phyloP scores from a whole-genome alignment of 2,797 vertebrate genomes.

The Distichodus sexfasciatus region DNA sequence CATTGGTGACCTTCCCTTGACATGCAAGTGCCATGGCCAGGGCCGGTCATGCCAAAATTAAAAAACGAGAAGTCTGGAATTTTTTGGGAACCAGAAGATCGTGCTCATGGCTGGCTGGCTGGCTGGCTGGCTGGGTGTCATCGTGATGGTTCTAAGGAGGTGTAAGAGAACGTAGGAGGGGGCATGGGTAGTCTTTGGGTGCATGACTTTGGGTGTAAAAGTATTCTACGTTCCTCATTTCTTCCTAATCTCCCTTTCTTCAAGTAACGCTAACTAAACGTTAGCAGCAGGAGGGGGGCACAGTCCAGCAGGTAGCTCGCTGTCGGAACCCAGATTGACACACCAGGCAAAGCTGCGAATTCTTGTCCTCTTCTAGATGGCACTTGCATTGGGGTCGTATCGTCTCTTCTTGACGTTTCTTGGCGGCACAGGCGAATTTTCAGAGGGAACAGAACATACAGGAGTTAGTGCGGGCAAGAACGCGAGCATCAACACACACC shows the following conservation, averaged over 20 bases:
- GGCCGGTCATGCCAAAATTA: constrained; percentile 78
- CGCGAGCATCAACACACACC: constrained; percentile 37
- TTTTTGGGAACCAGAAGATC: constrained; percentile 38
- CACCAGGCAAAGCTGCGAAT: constrained; percentile 58
- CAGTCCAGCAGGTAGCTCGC: constrained; percentile 55
- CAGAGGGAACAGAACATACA: constrained; percentile 56
- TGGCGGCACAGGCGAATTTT: constrained; percentile 56
- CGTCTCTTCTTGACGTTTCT: constrained; percentile 92
- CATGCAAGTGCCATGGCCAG: constrained; percentile 81
- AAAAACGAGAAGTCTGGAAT: constrained; percentile 21
- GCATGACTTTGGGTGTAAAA: constrained; percentile 47
- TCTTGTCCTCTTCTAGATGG: constrained; percentile 72
- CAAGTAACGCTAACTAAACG: constrained; percentile 47
- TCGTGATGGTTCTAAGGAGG: constrained; percentile 12
- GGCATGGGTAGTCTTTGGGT: constrained; percentile 20
- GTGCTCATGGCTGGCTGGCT: constrained; percentile 15
- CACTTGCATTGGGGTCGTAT: constrained; percentile 81
- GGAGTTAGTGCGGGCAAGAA: constrained; percentile 49
- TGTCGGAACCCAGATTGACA: constrained; percentile 58
- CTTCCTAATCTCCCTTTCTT: constrained; percentile 48
- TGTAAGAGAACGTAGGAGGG: constrained; percentile 5
- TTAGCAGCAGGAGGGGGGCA: constrained; percentile 58
- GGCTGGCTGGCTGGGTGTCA: too few relatives aligned
- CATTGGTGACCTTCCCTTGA: constrained; percentile 60
- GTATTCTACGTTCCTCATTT: constrained; percentile 30